phyloP scores from a whole-genome alignment of 2,797 vertebrate genomes.

The Ctenosaura bakeri region DNA sequence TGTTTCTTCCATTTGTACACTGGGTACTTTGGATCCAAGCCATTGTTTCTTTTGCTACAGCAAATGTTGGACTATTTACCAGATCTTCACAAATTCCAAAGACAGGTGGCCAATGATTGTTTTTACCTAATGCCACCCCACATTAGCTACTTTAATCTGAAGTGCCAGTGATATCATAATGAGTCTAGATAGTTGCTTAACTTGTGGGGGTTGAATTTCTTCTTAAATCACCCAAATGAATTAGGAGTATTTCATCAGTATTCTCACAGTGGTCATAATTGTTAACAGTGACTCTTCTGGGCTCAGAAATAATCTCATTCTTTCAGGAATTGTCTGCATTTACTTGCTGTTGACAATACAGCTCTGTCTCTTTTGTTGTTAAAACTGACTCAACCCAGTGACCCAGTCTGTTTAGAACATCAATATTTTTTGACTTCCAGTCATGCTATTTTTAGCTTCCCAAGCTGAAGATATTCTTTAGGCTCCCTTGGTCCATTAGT shows the following conservation, averaged over 20 bases:
- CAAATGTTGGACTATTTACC: neutral
- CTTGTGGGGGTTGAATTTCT: neutral
- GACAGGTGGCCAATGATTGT: neutral
- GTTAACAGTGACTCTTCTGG: neutral
- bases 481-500: slow-evolving; percentile 14
- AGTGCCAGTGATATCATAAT: neutral
- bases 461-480: neutral
- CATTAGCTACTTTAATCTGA: neutral
- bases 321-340: neutral
- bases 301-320: neutral
- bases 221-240: neutral
- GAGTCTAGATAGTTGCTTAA: neutral
- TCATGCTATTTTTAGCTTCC: slow-evolving; percentile 13
- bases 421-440: slow-evolving; percentile 9
- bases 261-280: neutral
- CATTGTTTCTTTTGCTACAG: neutral
- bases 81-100: neutral
- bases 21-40: neutral
- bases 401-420: neutral
- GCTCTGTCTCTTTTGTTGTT: neutral
- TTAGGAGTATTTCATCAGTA: neutral
- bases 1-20: neutral
- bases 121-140: too few species aligned
- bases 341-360: neutral
- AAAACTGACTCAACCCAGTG: slow-evolving; percentile 11